Evolutionary conservation across 2,113 vertebrate species (phyloP).

Genomic region (Charadrius vociferus): DNA sequence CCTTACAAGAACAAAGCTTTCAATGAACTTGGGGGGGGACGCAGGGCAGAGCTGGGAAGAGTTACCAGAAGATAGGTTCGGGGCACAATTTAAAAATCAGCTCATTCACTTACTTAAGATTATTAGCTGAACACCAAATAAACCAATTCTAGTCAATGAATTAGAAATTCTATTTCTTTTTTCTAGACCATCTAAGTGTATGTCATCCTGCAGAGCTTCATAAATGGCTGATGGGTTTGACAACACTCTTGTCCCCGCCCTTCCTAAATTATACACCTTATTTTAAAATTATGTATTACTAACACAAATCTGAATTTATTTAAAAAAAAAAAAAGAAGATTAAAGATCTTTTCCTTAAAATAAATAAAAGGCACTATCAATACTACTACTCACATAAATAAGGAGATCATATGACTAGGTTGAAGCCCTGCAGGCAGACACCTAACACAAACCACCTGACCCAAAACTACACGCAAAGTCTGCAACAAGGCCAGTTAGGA

Average conservation of each 20-base stretch:
- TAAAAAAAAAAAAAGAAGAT: not conserved
- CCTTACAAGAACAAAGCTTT: not conserved
- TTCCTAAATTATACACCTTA: not conserved
- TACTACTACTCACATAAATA: not conserved
- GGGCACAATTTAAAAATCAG: not conserved
- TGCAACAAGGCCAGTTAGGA: not conserved
- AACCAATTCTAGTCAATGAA: not conserved
- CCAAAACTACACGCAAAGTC: not conserved
- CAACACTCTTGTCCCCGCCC: not conserved
- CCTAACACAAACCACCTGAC: not conserved
- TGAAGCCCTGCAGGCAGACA: not conserved
- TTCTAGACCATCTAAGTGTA: not conserved
- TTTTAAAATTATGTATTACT: not conserved
- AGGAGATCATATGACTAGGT: not conserved
- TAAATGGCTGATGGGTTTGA: not conserved
- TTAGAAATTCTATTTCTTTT: not conserved
- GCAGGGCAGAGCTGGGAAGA: not conserved
- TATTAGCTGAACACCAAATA: not conserved
- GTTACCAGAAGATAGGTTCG: not conserved
- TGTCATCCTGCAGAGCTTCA: not conserved
- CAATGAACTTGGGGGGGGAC: accelerated
- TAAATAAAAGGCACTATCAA: not conserved
- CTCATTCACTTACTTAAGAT: not conserved
- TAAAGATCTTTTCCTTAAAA: not conserved
- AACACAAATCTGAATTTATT: not conserved